Evolutionary conservation across 2,113 vertebrate species (phyloP).

Genomic region (Cyprinus carpio): DNA sequence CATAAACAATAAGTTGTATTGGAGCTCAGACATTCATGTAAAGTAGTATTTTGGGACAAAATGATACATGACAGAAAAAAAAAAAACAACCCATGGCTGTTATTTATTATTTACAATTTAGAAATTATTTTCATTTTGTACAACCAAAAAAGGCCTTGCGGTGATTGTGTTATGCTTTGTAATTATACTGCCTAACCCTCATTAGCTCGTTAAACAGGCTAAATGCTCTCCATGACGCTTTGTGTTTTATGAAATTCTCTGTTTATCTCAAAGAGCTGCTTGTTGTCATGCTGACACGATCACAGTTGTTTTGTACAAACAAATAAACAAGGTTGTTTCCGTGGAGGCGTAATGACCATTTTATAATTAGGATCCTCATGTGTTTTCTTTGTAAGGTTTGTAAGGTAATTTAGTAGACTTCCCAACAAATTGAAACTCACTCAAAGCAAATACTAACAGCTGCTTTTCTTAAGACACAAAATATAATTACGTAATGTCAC

Average conservation of each 20-base stretch:
- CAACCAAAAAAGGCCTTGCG: slow-evolving; percentile 27
- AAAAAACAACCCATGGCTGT: slow-evolving; percentile 5
- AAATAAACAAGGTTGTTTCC: slow-evolving; percentile 38
- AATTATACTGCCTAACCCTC: slow-evolving; percentile 48
- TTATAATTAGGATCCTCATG: not conserved
- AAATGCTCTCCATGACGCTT: slow-evolving; percentile 41
- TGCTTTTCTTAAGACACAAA: not conserved
- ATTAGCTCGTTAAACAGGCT: slow-evolving; percentile 53
- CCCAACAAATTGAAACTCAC: not conserved
- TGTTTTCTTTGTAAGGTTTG: not conserved
- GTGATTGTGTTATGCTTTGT: slow-evolving; percentile 47
- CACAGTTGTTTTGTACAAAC: slow-evolving; percentile 53
- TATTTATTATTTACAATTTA: slow-evolving; percentile 47
- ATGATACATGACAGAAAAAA: slow-evolving; percentile 32
- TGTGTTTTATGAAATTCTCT: slow-evolving; percentile 33
- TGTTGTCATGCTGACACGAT: slow-evolving; percentile 54
- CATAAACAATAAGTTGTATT: not conserved
- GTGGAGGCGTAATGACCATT: slow-evolving; percentile 35
- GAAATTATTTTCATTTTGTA: slow-evolving; percentile 44
- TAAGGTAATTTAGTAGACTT: slow-evolving; percentile 10
- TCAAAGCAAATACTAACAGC: not conserved
- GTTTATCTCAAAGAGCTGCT: slow-evolving; percentile 26
- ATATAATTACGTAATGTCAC: not conserved
- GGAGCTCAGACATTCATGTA: slow-evolving; percentile 34
- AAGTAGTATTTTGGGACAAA: slow-evolving; percentile 59